These are phyloP conservation scores for Drosophila ananassae DNA, from an alignment of 1,140 invertebrate species.

Conservation along the genomic window DNA sequence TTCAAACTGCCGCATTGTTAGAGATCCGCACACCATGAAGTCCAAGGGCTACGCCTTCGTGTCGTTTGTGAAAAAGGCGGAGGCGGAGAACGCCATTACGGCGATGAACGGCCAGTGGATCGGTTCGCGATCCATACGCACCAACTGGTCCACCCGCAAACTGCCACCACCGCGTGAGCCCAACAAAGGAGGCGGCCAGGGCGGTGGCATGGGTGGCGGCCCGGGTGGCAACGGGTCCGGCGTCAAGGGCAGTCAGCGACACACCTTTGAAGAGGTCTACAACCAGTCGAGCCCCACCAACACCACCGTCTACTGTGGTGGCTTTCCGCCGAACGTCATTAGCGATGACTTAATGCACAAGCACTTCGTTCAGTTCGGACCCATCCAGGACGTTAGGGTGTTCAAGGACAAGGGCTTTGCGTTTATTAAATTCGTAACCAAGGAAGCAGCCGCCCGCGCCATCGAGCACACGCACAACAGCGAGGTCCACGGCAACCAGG, in stretches of 20 bases:
- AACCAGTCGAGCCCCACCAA: constrained; percentile 99
- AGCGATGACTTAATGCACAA: constrained; percentile 98
- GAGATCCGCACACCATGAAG: constrained; percentile 99
- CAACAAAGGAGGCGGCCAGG: constrained; percentile 84
- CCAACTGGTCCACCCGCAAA: constrained; percentile 99
- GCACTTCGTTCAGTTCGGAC: constrained; percentile 96
- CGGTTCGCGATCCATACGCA: constrained; percentile 98
- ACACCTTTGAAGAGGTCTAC: constrained; percentile 93
- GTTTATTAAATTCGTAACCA: constrained; percentile 99
- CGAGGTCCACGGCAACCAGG: constrained; percentile 97
- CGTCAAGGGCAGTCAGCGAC: constrained; percentile 85
- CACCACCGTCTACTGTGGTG: constrained; percentile 99
- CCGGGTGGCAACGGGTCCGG: constrained; percentile 63
- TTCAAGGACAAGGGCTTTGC: constrained; percentile 99
- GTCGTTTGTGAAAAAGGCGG: constrained; percentile 99
- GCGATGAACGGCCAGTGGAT: constrained; percentile 99
- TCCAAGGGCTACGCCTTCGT: constrained; percentile 99
- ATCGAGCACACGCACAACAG: constrained; percentile 98
- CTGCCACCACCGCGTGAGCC: constrained; percentile 89
- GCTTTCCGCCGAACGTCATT: constrained; percentile 95
- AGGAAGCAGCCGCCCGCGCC: constrained; percentile 98
- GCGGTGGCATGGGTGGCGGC: constrained; percentile 65
- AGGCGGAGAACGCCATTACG: constrained; percentile 98
- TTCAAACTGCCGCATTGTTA: constrained; percentile 99
- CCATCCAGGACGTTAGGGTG: constrained; percentile 97